Evolutionary conservation across 1,140 invertebrate species (phyloP).

Genomic region (Mycetomoellerius zeteki): DNA sequence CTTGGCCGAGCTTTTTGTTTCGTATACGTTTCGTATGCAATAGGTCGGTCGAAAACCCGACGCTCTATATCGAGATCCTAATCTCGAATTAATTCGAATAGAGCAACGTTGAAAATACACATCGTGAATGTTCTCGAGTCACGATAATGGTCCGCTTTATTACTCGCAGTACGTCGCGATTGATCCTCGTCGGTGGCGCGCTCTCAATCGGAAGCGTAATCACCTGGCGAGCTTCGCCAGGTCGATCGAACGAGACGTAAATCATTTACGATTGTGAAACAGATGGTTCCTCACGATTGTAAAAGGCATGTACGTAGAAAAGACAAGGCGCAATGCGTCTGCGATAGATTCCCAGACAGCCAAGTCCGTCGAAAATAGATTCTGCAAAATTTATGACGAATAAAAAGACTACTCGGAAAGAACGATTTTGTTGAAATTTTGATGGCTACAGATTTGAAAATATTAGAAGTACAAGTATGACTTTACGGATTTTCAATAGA

Average conservation of each 20-base stretch:
- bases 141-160: slow-evolving; percentile 1
- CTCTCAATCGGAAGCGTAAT: slow-evolving; percentile 7
- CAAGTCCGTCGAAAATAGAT: neutral
- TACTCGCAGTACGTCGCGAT: neutral
- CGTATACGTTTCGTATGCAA: neutral
- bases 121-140: neutral
- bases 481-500: no score
- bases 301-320: neutral
- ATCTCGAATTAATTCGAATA: slow-evolving; percentile 32
- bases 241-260: slow-evolving; percentile 8
- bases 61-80: slow-evolving; percentile 1
- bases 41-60: neutral
- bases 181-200: neutral
- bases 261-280: slow-evolving; percentile 32
- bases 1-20: slow-evolving; percentile 3
- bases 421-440: neutral
- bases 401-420: no score
- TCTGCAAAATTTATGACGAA: neutral
- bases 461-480: no score
- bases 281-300: neutral
- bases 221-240: neutral
- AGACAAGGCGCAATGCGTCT: neutral
- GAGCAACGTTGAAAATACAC: neutral
- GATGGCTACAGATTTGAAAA: no score
- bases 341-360: neutral